Evolutionary conservation across 2,113 vertebrate genomes (phyloP).

Genomic region (Channa argus): DNA sequence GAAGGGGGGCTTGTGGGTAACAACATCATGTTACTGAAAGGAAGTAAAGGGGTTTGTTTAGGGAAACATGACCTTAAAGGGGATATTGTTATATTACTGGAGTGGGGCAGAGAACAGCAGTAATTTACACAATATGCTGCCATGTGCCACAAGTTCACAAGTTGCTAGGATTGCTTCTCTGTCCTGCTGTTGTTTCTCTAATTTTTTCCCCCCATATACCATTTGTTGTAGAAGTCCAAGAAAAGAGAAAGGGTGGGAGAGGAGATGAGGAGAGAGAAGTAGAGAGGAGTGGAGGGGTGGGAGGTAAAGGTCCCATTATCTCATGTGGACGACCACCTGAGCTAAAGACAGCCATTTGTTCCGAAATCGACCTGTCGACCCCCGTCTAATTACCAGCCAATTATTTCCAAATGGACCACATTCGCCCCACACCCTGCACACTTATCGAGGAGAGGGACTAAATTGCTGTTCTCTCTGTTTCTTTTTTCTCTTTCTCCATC

Average conservation of each 20-base stretch:
- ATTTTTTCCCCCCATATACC: background rate
- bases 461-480: slow-evolving; percentile 66
- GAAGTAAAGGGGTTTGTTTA: slow-evolving; percentile 1
- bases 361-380: slow-evolving; percentile 89
- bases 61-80: background rate
- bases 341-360: slow-evolving; percentile 90
- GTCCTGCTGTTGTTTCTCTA: background rate
- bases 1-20: background rate
- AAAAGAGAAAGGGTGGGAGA: background rate
- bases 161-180: background rate
- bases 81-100: background rate
- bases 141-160: no score
- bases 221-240: slow-evolving; percentile 10
- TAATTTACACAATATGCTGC: no score
- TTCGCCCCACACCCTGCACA: slow-evolving; percentile 74
- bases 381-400: slow-evolving; percentile 91
- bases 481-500: slow-evolving; percentile 3
- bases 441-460: slow-evolving; percentile 74
- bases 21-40: slow-evolving; percentile 16
- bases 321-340: slow-evolving; percentile 84
- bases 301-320: slow-evolving; percentile 79
- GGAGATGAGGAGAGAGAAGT: slow-evolving; percentile 75
- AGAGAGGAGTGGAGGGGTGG: slow-evolving; percentile 63
- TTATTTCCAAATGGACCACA: slow-evolving; percentile 86
- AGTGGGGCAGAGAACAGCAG: background rate